A percentile compares a stretch with the other conserved stretches of the same genome.
These are phyloP conservation scores for Apamea anceps DNA, from an alignment of 2,888 invertebrate species.

Conservation along the genomic window DNA sequence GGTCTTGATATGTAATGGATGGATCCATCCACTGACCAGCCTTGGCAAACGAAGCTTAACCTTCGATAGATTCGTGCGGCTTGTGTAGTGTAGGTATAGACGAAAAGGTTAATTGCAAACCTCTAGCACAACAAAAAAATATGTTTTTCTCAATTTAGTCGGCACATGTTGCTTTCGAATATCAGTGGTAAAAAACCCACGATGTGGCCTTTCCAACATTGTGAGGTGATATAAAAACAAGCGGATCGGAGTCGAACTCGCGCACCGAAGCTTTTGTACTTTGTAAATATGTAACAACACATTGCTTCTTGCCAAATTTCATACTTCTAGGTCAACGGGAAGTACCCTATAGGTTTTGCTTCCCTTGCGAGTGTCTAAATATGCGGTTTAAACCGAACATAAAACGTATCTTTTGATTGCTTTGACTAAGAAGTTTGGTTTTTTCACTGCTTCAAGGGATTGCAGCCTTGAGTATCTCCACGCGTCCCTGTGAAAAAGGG, in stretches of 20 bases:
- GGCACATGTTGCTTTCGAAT: neutral
- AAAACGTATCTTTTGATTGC: too few species aligned
- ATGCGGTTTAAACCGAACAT: too few species aligned
- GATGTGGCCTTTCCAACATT: neutral
- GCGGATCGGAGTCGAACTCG: neutral
- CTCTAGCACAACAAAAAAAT: neutral
- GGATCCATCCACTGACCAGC: neutral
- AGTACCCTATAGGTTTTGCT: too few species aligned
- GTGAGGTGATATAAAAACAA: neutral
- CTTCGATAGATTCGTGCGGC: neutral
- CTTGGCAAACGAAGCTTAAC: neutral
- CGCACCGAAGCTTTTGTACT: too few species aligned
- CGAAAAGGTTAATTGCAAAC: neutral
- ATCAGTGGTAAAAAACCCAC: neutral
- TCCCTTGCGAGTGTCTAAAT: too few species aligned
- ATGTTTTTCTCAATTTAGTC: neutral
- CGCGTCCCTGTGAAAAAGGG: neutral
- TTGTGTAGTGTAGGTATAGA: neutral
- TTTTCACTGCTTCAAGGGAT: too few species aligned
- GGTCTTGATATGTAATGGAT: neutral
- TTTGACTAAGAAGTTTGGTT: too few species aligned
- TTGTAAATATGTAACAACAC: too few species aligned
- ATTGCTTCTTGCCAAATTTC: too few species aligned
- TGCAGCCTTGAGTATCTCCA: too few species aligned
- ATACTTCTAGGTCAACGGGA: too few species aligned